Evolutionary conservation across 2,888 invertebrate genomes (phyloP), one percentile per base, ranked within the genome.

Genomic region (Choreutis nemorana): DNA sequence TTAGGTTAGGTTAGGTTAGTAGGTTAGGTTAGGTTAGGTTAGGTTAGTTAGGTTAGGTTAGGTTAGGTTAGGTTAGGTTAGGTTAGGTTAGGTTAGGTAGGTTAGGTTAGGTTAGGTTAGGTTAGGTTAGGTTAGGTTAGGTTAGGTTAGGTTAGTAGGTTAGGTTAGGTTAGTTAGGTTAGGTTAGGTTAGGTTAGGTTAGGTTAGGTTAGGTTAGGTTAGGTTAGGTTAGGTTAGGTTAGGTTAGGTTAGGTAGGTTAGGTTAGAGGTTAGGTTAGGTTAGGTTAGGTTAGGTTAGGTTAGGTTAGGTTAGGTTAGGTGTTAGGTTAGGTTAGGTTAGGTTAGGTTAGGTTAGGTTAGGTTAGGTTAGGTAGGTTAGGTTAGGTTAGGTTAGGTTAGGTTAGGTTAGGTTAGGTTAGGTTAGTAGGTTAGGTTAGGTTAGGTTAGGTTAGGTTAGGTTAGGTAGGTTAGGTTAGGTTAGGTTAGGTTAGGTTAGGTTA

Each of bases 371-470:
- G 22, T 22, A n/a, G 9, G 22, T 8, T 22, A n/a, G 9, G 22
- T 8, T 22, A n/a, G 9, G 22, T 22, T 22, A 22, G 22, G 22
- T 22, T 22, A 22, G 22, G 22, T 22, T 22, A 22, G 22, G 22
- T 22, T 22, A 22, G 22, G 32, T 35, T 35, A 35, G 31, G 36
- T 33, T 36, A 33, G 36, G 36, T 36, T 36, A 36, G 36, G 36
- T 36, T 36, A 36, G 36, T 36, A 36, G 36, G 36, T 35, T 35
- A 35, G 32, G 35, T 35, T 32, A 30, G 35, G 35, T 31, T 33
- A 35, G 35, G 35, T 35, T 33, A 33, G 35, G 35, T 32, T 35
- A 32, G 35, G 35, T 32, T 35, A 35, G 35, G 32, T 35, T 32
- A 32, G 35, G 35, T 35, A 35, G 35, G 35, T 34, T 34, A 34